Evolutionary conservation across 2,113 vertebrate species (phyloP).

Genomic region (Dromas ardeola): DNA sequence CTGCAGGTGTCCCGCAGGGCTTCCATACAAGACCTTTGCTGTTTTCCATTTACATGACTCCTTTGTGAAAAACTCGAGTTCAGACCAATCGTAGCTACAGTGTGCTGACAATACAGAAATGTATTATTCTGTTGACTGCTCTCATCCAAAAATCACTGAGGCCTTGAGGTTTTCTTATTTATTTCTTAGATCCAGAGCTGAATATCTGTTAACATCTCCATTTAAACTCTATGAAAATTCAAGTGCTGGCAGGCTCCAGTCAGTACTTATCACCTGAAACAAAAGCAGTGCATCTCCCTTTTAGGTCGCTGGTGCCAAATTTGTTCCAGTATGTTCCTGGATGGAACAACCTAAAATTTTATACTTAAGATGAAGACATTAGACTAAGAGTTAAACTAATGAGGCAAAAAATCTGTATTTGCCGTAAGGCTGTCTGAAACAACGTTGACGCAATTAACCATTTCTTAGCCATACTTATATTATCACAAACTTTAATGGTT

Average conservation of each 20-base stretch:
- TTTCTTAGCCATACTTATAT: background rate
- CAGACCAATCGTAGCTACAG: background rate
- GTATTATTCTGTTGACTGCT: slow-evolving; percentile 22
- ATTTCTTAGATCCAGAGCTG: background rate
- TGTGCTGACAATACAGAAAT: background rate
- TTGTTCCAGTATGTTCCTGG: background rate
- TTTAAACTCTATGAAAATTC: slow-evolving; percentile 49
- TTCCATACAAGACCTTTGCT: background rate
- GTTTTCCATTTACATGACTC: background rate
- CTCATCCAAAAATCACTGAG: slow-evolving; percentile 35
- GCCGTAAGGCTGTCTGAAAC: background rate
- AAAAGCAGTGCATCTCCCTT: background rate
- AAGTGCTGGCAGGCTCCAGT: background rate
- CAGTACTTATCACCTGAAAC: background rate
- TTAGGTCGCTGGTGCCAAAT: background rate
- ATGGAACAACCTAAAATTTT: background rate
- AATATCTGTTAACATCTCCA: slow-evolving; percentile 43
- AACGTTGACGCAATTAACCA: background rate
- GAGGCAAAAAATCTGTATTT: background rate
- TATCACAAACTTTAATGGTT: background rate
- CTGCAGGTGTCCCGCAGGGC: background rate
- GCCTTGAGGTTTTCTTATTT: slow-evolving; percentile 32
- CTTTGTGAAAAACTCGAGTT: background rate
- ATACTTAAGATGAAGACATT: background rate
- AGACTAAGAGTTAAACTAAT: background rate